Evolutionary conservation across 2,888 invertebrate genomes (phyloP).

Genomic region (Lasiommata megera): DNA sequence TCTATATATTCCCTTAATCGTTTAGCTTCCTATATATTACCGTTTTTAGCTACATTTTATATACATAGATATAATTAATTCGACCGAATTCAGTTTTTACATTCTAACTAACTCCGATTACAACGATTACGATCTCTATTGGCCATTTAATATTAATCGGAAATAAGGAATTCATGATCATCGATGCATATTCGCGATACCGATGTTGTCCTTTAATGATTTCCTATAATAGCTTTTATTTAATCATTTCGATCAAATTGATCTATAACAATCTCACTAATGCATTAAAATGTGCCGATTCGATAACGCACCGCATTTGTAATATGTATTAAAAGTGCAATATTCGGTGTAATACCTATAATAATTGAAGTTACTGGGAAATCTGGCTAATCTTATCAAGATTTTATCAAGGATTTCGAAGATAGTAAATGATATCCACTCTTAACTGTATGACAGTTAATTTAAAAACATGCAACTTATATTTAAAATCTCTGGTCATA

Average conservation of each 20-base stretch:
- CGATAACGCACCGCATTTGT: neutral
- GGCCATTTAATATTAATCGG: neutral
- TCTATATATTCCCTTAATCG: no score
- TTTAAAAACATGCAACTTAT: neutral
- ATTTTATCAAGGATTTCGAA: neutral
- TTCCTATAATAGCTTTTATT: neutral
- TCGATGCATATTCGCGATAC: neutral
- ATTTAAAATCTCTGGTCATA: neutral
- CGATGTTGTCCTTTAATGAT: neutral
- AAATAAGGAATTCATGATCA: neutral
- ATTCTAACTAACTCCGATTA: neutral
- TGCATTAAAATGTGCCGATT: neutral
- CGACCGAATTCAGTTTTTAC: no score
- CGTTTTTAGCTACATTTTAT: no score
- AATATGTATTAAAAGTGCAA: neutral
- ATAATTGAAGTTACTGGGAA: neutral
- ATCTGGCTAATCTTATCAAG: neutral
- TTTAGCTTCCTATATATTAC: no score
- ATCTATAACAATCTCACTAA: neutral
- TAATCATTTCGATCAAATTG: neutral
- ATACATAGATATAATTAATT: no score
- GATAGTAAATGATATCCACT: neutral
- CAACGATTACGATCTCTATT: neutral
- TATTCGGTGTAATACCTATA: neutral
- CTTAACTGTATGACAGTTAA: neutral